Evolutionary conservation across 2,888 invertebrate genomes (phyloP).

Genomic region (Orgyia antiqua): DNA sequence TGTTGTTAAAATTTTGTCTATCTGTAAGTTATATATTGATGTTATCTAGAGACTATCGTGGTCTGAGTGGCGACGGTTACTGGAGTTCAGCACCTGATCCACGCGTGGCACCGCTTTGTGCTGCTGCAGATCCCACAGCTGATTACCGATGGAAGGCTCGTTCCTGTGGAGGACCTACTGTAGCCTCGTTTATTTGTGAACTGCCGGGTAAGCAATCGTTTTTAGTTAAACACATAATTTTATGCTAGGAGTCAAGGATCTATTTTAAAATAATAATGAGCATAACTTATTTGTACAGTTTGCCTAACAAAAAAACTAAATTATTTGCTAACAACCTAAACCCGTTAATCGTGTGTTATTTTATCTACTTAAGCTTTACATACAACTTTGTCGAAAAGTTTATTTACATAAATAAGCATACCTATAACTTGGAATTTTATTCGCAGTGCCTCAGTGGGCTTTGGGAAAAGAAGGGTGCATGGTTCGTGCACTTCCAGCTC

Average conservation of each 20-base stretch:
- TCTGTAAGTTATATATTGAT: neutral
- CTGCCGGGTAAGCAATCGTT: conserved; percentile 79
- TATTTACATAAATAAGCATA: too few species aligned
- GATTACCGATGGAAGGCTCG: conserved; percentile 89
- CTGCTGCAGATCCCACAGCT: conserved; percentile 85
- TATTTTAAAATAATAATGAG: too few species aligned
- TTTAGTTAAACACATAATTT: too few species aligned
- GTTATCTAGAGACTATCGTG: conserved; percentile 75
- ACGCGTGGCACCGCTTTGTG: conserved; percentile 81
- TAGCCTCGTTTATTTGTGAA: conserved; percentile 89
- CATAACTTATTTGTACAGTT: too few species aligned
- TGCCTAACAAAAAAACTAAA: too few species aligned
- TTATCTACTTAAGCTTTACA: too few species aligned
- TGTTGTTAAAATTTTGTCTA: neutral
- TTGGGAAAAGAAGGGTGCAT: conserved; percentile 82
- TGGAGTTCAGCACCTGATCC: conserved; percentile 85
- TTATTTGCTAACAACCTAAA: too few species aligned
- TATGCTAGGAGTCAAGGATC: too few species aligned
- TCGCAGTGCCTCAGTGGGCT: conserved; percentile 87
- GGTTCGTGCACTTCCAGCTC: conserved; percentile 83
- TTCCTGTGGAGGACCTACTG: conserved; percentile 86
- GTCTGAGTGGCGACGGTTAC: conserved; percentile 81
- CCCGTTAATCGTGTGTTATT: too few species aligned
- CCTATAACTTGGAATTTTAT: too few species aligned
- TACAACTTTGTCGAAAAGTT: too few species aligned